phyloP scores from a whole-genome alignment of 1,140 invertebrate species.

The Phenacoccus solenopsis region DNA sequence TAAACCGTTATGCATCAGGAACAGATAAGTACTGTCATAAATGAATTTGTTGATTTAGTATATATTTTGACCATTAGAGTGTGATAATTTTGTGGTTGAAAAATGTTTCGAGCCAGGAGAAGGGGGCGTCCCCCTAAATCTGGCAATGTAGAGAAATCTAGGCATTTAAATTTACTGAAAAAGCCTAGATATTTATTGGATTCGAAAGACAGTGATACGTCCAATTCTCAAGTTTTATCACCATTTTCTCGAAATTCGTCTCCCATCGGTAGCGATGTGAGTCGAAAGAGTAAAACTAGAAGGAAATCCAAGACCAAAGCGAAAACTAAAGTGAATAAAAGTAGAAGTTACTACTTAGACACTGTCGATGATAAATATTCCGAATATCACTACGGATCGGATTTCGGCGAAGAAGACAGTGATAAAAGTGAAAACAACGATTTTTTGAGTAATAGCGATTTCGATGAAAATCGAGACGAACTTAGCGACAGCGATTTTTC shows the following conservation, averaged over 20 bases:
- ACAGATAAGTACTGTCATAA: slow-evolving; percentile 42
- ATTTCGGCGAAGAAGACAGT: slow-evolving; percentile 72
- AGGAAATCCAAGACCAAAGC: slow-evolving; percentile 30
- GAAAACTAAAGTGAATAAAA: slow-evolving; percentile 21
- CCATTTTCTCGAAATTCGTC: slow-evolving; percentile 62
- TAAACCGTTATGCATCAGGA: slow-evolving; percentile 40
- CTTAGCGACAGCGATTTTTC: slow-evolving; percentile 74
- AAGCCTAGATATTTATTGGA: slow-evolving; percentile 79
- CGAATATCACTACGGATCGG: slow-evolving; percentile 80
- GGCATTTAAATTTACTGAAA: slow-evolving; percentile 73
- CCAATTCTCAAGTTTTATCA: slow-evolving; percentile 51
- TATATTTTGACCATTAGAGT: background rate
- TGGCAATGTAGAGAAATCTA: slow-evolving; percentile 63
- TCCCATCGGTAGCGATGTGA: slow-evolving; percentile 55
- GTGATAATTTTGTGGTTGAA: background rate
- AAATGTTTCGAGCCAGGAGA: slow-evolving; percentile 71
- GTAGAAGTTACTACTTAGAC: slow-evolving; percentile 29
- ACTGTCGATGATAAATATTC: slow-evolving; percentile 64
- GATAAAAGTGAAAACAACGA: slow-evolving; percentile 64
- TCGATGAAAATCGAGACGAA: slow-evolving; percentile 50
- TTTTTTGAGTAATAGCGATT: slow-evolving; percentile 45
- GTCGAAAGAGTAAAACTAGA: slow-evolving; percentile 42
- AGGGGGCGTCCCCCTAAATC: slow-evolving; percentile 79
- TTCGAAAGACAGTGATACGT: slow-evolving; percentile 48
- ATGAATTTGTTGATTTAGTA: slow-evolving; percentile 32